Evolutionary conservation across 2,113 vertebrate species (phyloP).

Genomic region (Plestiodon gilberti): DNA sequence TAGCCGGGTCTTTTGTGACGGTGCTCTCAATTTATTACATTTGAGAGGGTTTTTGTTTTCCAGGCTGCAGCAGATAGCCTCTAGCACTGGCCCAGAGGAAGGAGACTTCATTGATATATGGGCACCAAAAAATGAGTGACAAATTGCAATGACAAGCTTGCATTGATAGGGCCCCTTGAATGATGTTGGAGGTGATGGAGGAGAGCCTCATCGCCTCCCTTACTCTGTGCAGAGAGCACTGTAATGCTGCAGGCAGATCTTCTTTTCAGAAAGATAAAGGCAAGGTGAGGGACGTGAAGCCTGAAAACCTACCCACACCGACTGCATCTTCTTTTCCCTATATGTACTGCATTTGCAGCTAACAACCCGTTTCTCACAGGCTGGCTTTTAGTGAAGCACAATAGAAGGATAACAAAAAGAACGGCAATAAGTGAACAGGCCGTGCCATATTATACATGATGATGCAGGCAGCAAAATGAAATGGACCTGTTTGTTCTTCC

Average conservation of each 20-base stretch:
- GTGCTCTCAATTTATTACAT: conserved; percentile 26
- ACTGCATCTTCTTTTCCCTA: not conserved
- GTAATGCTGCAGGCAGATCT: not conserved
- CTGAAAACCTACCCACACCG: not conserved
- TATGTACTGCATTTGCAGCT: not conserved
- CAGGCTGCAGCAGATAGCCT: conserved; percentile 24
- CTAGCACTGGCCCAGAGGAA: conserved; percentile 36
- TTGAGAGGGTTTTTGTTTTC: conserved; percentile 20
- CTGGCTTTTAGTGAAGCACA: not conserved
- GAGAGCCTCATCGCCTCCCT: not conserved
- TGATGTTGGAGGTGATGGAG: not conserved
- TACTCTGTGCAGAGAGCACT: not conserved
- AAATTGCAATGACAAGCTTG: conserved; percentile 16
- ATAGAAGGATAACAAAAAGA: not conserved
- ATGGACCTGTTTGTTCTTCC: fast-evolving
- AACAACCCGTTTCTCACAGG: not conserved
- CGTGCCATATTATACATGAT: fast-evolving
- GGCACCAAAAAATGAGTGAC: conserved; percentile 33
- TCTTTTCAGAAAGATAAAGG: conserved; percentile 12
- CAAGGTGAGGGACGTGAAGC: not conserved
- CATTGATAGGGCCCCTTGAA: conserved; percentile 20
- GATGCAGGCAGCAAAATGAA: not conserved
- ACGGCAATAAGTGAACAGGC: not conserved
- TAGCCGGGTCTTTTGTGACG: conserved; percentile 39
- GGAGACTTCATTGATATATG: conserved; percentile 24